Percentiles rank a stretch among this genome's conserved stretches.
phyloP scores from a whole-genome alignment of 2,113 vertebrate species.

The Pollachius pollachius region DNA sequence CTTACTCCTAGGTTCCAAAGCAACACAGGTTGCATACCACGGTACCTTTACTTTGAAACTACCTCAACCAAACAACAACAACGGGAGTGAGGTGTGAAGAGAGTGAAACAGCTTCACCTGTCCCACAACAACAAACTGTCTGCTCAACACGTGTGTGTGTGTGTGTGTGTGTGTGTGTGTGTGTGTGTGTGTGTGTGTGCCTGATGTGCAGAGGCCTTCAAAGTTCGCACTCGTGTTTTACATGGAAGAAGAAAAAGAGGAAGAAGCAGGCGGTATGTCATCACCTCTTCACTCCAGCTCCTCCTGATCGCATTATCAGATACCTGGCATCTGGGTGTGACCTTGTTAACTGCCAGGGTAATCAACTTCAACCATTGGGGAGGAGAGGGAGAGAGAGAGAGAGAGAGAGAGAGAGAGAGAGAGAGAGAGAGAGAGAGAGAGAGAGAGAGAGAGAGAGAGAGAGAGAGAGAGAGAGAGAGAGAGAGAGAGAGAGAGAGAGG shows the following conservation, averaged over 20 bases:
- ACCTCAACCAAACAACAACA: too few species aligned
- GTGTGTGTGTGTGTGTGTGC: neutral
- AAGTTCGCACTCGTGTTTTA: constrained; percentile 81
- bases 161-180: neutral
- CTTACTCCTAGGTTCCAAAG: too few species aligned
- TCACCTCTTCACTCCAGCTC: constrained; percentile 81
- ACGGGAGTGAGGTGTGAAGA: too few species aligned
- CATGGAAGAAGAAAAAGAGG: constrained; percentile 83
- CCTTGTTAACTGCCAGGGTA: constrained; percentile 99
- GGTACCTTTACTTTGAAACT: too few species aligned
- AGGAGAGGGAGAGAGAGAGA: constrained; percentile 65
- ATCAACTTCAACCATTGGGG: constrained; percentile 99
- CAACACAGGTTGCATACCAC: too few species aligned
- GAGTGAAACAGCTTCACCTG: too few species aligned
- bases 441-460: too few species aligned
- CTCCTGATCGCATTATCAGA: constrained; percentile 99
- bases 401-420: too few species aligned
- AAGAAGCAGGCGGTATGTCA: constrained; percentile 80
- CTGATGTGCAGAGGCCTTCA: neutral
- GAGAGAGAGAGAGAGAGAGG: too few species aligned
- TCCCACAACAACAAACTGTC: too few species aligned
- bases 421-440: too few species aligned
- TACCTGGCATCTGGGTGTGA: constrained; percentile 99
- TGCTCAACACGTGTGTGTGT: neutral
- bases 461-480: too few species aligned